A percentile compares a stretch with the other conserved stretches of the same genome.
Evolutionary conservation across 2,113 vertebrate genomes (phyloP).

Genomic region (Triplophysa siluroides): DNA sequence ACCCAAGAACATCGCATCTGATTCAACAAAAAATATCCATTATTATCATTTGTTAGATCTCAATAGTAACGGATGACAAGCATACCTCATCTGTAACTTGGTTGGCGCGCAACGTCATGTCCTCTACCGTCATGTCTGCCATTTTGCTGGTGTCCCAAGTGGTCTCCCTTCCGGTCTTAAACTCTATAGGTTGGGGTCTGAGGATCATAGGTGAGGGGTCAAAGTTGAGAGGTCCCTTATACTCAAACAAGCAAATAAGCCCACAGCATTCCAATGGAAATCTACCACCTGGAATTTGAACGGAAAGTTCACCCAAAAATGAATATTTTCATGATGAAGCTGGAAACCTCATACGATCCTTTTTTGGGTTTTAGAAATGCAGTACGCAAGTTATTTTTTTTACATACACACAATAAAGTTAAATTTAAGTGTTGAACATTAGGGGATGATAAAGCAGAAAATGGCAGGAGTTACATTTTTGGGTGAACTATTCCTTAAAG

Average conservation of each 20-base stretch:
- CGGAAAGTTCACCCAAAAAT: neutral
- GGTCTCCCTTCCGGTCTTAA: conserved; percentile 62
- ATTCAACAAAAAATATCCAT: neutral
- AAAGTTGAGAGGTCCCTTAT: conserved; percentile 17
- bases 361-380: too few relatives aligned
- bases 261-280: neutral
- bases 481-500: neutral
- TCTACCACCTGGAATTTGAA: conserved; percentile 1
- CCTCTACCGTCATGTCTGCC: conserved; percentile 85
- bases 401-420: too few relatives aligned
- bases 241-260: neutral
- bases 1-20: neutral
- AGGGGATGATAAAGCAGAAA: neutral
- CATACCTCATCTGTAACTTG: conserved; percentile 95
- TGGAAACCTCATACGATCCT: neutral
- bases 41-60: neutral
- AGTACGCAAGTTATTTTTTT: neutral
- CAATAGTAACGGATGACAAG: neutral
- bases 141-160: conserved; percentile 75
- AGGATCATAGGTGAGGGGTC: neutral
- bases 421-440: too few relatives aligned
- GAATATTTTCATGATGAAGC: neutral
- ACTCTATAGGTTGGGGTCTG: conserved; percentile 72
- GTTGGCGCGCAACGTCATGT: conserved; percentile 85
- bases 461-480: neutral